Conservation (phyloP, 2,113 vertebrate genomes). For the Oceanites oceanicus region DNA sequence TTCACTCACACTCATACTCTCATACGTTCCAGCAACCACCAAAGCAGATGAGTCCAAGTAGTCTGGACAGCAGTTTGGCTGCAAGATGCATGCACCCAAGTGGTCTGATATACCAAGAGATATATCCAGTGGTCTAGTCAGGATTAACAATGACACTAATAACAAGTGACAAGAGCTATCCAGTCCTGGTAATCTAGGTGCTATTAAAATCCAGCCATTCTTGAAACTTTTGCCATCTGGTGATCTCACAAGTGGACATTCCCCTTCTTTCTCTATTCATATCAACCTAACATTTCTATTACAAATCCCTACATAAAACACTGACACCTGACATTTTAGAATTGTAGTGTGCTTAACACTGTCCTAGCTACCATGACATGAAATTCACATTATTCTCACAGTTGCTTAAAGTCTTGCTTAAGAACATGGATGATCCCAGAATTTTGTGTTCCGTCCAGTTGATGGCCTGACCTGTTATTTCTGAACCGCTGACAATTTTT, state of each 20-base stretch:
- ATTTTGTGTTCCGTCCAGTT: background rate
- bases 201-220: background rate
- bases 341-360: background rate
- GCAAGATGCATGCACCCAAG: background rate
- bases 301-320: background rate
- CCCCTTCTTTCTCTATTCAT: background rate
- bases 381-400: background rate
- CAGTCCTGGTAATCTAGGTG: background rate
- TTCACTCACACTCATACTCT: background rate
- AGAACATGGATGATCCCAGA: background rate
- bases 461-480: background rate
- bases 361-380: background rate
- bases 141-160: background rate
- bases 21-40: background rate
- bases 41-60: background rate
- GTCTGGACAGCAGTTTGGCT: background rate
- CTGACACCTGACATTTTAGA: background rate
- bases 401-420: background rate
- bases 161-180: background rate
- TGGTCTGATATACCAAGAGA: too few relatives aligned
- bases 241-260: background rate
- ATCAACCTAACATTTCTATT: background rate
- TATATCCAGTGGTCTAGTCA: background rate
- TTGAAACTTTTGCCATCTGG: background rate
- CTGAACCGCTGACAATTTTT: background rate